Evolutionary conservation across 2,888 invertebrate species (phyloP).

Genomic region (Eristalinus aeneus): DNA sequence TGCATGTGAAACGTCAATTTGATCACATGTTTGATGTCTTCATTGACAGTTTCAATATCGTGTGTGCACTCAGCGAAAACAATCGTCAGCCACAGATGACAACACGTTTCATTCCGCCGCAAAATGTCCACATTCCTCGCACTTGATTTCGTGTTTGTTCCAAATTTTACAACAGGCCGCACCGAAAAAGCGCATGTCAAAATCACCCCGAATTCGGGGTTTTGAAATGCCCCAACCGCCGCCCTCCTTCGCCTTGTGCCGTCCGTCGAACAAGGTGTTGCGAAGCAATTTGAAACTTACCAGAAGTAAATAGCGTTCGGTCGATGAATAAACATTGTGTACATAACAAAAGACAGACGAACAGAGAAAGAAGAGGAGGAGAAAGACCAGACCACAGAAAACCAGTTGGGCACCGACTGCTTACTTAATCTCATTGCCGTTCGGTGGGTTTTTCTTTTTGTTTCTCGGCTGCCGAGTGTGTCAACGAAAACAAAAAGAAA

Average conservation of each 20-base stretch:
- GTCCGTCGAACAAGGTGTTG: background rate
- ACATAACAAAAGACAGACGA: background rate
- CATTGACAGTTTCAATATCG: background rate
- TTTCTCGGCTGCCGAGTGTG: background rate
- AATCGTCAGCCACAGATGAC: background rate
- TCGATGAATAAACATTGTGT: background rate
- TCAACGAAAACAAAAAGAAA: background rate
- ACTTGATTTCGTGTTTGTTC: background rate
- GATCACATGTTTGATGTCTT: background rate
- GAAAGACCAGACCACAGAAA: background rate
- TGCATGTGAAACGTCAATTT: background rate
- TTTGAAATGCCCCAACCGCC: background rate
- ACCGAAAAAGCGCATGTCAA: background rate
- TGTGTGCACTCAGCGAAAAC: background rate
- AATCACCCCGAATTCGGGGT: background rate
- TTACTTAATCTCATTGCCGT: background rate
- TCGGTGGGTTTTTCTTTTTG: background rate
- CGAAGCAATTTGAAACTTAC: background rate
- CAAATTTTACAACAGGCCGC: background rate
- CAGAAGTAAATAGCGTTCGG: background rate
- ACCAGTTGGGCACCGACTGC: background rate
- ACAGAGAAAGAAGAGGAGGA: background rate
- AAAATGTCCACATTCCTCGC: background rate
- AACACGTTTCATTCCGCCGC: background rate
- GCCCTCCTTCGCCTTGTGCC: background rate